Evolutionary conservation across 2,797 vertebrate species (phyloP), one percentile per base, ranked within the genome.

Genomic region (Ibycter americanus): DNA sequence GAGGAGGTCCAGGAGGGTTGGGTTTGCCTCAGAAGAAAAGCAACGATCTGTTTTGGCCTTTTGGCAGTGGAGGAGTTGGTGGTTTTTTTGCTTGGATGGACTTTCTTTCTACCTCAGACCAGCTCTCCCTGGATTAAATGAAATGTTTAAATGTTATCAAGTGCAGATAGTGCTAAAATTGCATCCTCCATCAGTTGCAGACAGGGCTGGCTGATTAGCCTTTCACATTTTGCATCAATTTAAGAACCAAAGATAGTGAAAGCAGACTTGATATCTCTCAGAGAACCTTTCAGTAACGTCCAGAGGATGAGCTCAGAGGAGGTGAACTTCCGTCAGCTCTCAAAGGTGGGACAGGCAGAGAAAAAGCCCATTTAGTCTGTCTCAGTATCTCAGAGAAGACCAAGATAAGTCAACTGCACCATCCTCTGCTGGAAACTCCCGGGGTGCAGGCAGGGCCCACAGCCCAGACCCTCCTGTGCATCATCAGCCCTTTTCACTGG

Each of bases 121-220:
- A 51, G 27, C 44, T 73, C 65, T 71, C 61, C 40, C 8, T 7
- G 6, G 40, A 72, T 72, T 74, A 83, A 96, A 89, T 42, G 55
- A 62, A 91, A 89, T 34, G 71, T 68, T 94, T 92, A 71, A 93
- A 55, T 83, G 74, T 83, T 94, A 86, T 38, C 52, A 27, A 34
- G 59, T 4, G 36, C 59, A 78, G 87, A 52, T 44, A 88, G 61
- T 29, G 49, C 63, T 91, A 78, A 65, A 95, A 87, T 89, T 63
- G 44, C 89, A 72, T 26, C 77, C 74, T 94, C 58, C 58, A 32
- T 66, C 82, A 19, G 70, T 20, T 79, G 73, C 81, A 73, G 67
- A 9, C 56, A 66, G 89, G 44, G 66, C 27, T 93, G 89, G 71
- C 67, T 90, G 89, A 70, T 86, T 20, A 46, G 27, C 34, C 56